Evolutionary conservation across 2,888 invertebrate species (phyloP), one percentile per base, ranked within the genome.

Genomic region (Amiota communis): DNA sequence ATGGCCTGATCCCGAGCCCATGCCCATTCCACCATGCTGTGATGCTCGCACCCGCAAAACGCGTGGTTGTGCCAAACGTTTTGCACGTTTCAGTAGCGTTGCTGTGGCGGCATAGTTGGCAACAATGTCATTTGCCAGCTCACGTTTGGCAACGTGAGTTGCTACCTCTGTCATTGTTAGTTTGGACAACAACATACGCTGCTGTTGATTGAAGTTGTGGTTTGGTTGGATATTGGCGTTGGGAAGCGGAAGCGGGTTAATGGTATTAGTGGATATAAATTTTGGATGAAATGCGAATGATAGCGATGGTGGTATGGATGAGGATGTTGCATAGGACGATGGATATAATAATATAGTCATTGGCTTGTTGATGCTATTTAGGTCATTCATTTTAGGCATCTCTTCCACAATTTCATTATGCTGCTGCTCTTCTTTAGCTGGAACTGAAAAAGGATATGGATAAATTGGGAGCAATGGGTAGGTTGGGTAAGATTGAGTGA

Each of bases 31-130:
- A 78, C 83, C 82, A 82, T 88, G 86, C 75, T 90, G 88, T 65
- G 67, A 68, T 76, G 87, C 86, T 81, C 92, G 91, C 91, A 92
- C 92, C 90, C 92, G 91, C 90, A 93, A 92, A 89, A 93, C 89
- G 80, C 90, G 88, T 76, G 90, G 90, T 79, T 90, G 90, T 78
- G 92, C 92, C 88, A 92, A 91, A 88, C 90, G 89, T 80, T 89
- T 89, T 80, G 87, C 82, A 79, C 90, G 89, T 76, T 83, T 87
- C 80, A 85, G 79, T 76, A 83, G 80, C 23, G 20, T 51, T 51
- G 6, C 10, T 51, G 12, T 6, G 36, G 36, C 36, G 36, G 4
- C 36, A 36, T 36, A 0, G 36, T 36, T 36, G 76, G 79, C 78
- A 74, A 71, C 74, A 17, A 74, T 57, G 56, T 59, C 71, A 59